Evolutionary conservation across 2,888 invertebrate species (phyloP).

Genomic region (Thereva nobilitata): DNA sequence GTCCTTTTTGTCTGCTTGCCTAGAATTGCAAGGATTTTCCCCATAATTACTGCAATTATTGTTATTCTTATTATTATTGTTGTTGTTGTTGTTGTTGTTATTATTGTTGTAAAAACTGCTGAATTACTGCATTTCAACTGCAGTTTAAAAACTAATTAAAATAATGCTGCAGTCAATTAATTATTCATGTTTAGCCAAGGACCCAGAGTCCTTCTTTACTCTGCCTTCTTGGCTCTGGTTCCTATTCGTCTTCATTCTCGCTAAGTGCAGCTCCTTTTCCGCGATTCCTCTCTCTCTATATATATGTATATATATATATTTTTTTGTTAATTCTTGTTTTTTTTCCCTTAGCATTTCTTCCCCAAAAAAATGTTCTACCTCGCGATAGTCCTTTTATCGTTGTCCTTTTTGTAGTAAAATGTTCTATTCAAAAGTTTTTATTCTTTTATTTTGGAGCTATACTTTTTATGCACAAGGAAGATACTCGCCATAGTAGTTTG

Average conservation of each 20-base stretch:
- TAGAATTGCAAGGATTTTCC: slow-evolving; percentile 24
- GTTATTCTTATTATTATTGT: slow-evolving; percentile 40
- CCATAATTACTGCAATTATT: slow-evolving; percentile 40
- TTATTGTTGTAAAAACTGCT: slow-evolving; percentile 35
- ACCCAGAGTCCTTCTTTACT: slow-evolving; percentile 7
- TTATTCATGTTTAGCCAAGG: slow-evolving; percentile 52
- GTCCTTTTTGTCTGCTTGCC: slow-evolving; percentile 28
- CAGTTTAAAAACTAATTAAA: slow-evolving; percentile 60
- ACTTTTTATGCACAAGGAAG: not conserved
- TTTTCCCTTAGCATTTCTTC: slow-evolving; percentile 24
- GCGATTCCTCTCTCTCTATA: not conserved
- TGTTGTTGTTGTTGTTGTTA: slow-evolving; percentile 20
- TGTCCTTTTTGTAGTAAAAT: slow-evolving; percentile 33
- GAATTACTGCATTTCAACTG: slow-evolving; percentile 45
- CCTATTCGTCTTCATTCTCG: not conserved
- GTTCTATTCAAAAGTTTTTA: slow-evolving; percentile 32
- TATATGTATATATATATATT: not conserved
- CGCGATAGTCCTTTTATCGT: slow-evolving; percentile 32
- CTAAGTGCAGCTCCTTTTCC: slow-evolving; percentile 13
- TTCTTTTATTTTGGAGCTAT: slow-evolving; percentile 22
- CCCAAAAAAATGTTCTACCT: slow-evolving; percentile 27
- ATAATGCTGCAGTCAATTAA: slow-evolving; percentile 61
- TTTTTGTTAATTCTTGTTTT: slow-evolving; percentile 3
- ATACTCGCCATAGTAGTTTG: too few species aligned
- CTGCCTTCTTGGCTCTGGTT: slow-evolving; percentile 6